These are phyloP conservation scores for Euproctis similis DNA, from an alignment of 2,888 invertebrate genomes.

Conservation along the genomic window DNA sequence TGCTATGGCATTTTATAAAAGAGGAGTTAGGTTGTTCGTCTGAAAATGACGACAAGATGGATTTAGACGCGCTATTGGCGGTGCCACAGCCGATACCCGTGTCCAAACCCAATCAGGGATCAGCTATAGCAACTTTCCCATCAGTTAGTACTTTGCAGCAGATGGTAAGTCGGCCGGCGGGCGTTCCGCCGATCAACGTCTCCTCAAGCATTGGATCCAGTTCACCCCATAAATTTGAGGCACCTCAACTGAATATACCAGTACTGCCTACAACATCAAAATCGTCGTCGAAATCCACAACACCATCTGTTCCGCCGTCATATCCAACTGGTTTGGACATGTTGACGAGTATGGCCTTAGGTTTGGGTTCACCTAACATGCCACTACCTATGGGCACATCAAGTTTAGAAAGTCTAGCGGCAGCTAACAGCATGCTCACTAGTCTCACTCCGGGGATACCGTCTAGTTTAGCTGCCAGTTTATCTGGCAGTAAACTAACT, in stretches of 20 bases:
- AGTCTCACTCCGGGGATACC: conserved; percentile 59
- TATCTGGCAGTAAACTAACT: conserved; percentile 57
- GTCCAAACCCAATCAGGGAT: conserved; percentile 53
- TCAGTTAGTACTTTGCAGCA: conserved; percentile 69
- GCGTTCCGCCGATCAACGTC: conserved; percentile 67
- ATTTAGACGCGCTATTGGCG: conserved; percentile 74
- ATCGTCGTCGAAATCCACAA: conserved; percentile 73
- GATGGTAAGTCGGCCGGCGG: conserved; percentile 69
- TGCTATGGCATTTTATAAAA: conserved; percentile 86
- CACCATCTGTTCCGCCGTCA: conserved; percentile 67
- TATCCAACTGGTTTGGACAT: conserved; percentile 69
- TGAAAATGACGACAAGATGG: conserved; percentile 82
- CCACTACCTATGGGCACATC: conserved; percentile 56
- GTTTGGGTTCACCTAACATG: conserved; percentile 60
- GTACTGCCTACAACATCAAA: conserved; percentile 76
- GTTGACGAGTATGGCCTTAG: conserved; percentile 71
- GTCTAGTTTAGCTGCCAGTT: conserved; percentile 57
- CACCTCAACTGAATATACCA: conserved; percentile 76
- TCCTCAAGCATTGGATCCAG: conserved; percentile 62
- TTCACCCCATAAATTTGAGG: conserved; percentile 73
- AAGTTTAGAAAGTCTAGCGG: conserved; percentile 65
- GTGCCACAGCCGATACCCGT: conserved; percentile 74
- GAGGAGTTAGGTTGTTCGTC: conserved; percentile 82
- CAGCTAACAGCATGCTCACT: conserved; percentile 66
- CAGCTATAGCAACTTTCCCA: conserved; percentile 61